Evolutionary conservation across 2,113 vertebrate genomes (phyloP), one percentile per base, ranked within the genome.

Genomic region (Anseranas semipalmata): DNA sequence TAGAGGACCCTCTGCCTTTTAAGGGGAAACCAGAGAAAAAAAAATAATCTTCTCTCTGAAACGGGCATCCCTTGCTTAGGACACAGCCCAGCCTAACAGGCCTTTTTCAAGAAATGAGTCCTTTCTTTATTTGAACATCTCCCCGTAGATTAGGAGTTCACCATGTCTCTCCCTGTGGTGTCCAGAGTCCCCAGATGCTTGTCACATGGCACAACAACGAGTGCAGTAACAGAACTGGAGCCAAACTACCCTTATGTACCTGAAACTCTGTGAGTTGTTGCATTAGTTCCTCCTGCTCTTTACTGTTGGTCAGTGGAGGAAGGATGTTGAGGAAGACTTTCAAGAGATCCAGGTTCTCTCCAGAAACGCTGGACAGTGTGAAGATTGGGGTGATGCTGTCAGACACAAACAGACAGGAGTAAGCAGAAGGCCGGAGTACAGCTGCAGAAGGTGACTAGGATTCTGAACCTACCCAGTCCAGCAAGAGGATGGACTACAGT

Each of bases 301-400:
- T 99, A 97, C 99, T 99, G 97, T 99, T 99, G 96, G 99, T 99
- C 65, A 99, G 98, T 11, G 99, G 99, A n/a, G 99, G 99, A 55
- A 99, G 98, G 94, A 99, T 99, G 86, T 99, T 99, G 94, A 99
- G 98, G 97, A 99, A 99, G 87, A 99, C 99, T 97, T 99, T 99
- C 79, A 99, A 98, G 76, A 99, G 95, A 89, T 99, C 99, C 74
- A 99, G 96, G 90, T 99, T 99, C 92, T 99, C 99, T 75, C 99
- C 99, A 70, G 99, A 98, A 94, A 99, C 99, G 12, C 99, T 99
- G 97, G 99, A 99, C 94, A 99, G 85, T 45, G 99, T 99, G 98
- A 99, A 99, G 97, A 99, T 99, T 3, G 99, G 99, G 2, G 99
- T 99, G 96, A 99, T 98, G 91, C 99, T 99, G 97, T 76, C 53